These are phyloP conservation scores for Sisyra terminalis DNA, from an alignment of 2,888 invertebrate species.

Conservation along the genomic window DNA sequence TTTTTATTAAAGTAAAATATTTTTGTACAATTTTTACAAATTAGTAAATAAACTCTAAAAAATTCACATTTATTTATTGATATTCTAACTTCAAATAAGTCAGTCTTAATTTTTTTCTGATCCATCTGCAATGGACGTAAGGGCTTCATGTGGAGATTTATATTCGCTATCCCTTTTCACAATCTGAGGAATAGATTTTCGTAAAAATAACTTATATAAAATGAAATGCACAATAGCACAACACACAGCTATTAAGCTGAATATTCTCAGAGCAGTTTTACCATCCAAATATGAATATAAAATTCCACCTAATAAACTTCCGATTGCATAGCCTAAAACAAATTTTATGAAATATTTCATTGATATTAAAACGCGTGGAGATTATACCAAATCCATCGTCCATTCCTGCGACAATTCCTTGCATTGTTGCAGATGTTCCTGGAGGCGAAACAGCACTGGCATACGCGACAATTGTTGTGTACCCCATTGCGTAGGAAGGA, in stretches of 20 bases:
- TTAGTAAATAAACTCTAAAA: too few relatives aligned
- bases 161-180: slow-evolving; percentile 9
- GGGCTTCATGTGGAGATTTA: slow-evolving; percentile 18
- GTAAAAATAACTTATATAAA: slow-evolving; percentile 24
- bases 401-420: slow-evolving; percentile 76
- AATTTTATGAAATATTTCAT: neutral
- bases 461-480: slow-evolving; percentile 59
- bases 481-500: slow-evolving; percentile 73
- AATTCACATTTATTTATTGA: too few relatives aligned
- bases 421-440: slow-evolving; percentile 66
- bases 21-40: too few relatives aligned
- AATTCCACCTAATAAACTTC: slow-evolving; percentile 56
- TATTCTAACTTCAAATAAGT: too few relatives aligned
- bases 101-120: neutral
- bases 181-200: slow-evolving; percentile 19
- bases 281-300: slow-evolving; percentile 50
- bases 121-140: slow-evolving; percentile 10
- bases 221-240: slow-evolving; percentile 28
- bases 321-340: slow-evolving; percentile 52
- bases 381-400: slow-evolving; percentile 63
- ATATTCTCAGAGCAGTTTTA: slow-evolving; percentile 33
- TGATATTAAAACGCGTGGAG: neutral
- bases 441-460: slow-evolving; percentile 34
- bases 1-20: too few relatives aligned
- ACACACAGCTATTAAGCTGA: slow-evolving; percentile 25